phyloP scores from a whole-genome alignment of 2,797 vertebrate genomes.

The Morus bassanus region DNA sequence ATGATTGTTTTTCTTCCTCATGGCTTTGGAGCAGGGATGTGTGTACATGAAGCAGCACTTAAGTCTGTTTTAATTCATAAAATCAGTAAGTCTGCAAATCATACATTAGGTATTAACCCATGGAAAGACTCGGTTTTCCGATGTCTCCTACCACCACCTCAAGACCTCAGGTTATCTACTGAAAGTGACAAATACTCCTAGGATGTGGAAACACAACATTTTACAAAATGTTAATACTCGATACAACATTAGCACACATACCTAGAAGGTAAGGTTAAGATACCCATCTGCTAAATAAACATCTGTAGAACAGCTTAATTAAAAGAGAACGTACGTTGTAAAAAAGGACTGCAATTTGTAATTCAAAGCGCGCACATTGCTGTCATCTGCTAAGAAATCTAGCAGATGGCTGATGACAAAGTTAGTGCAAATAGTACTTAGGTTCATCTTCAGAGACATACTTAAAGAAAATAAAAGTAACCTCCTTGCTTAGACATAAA shows the following conservation, averaged over 20 bases:
- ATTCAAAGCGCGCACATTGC: not conserved
- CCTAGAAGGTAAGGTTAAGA: not conserved
- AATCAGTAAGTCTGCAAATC: not conserved
- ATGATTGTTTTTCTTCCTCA: not conserved
- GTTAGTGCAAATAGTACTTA: not conserved
- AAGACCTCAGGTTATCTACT: not conserved
- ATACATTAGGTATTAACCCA: not conserved
- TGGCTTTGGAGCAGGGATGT: not conserved
- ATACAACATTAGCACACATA: not conserved
- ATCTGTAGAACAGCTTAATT: not conserved
- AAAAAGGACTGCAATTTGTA: not conserved
- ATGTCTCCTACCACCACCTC: not conserved
- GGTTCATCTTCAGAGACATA: not conserved
- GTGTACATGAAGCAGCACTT: not conserved
- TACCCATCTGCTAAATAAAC: not conserved
- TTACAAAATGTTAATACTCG: not conserved
- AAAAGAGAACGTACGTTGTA: not conserved
- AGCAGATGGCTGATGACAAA: not conserved
- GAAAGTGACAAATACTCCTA: not conserved
- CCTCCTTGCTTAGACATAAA: not conserved
- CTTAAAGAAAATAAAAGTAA: not conserved
- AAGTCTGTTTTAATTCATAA: not conserved
- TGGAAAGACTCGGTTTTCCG: not conserved
- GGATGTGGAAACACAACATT: not conserved
- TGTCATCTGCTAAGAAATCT: not conserved